Conservation (phyloP, 1,140 invertebrate species). For the Cyphomyrmex costatus region DNA sequence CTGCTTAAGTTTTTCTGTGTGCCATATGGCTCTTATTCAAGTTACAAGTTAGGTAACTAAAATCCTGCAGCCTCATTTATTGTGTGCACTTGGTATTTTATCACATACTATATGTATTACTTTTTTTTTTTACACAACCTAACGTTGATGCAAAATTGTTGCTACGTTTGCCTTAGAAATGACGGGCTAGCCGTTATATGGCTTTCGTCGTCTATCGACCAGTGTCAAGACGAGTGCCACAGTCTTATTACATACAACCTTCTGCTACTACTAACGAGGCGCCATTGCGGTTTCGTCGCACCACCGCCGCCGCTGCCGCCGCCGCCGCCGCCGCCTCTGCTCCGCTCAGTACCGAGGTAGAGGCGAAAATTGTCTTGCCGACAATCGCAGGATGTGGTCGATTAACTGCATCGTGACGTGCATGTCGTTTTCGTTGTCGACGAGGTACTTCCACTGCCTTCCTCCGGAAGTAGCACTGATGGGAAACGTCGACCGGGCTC, state of each 20-base stretch:
- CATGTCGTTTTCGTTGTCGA: conserved; percentile 58
- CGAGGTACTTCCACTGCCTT: conserved; percentile 57
- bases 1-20: too few relatives aligned
- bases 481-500: conserved; percentile 57
- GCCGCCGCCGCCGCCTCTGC: not conserved
- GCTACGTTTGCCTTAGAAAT: not conserved
- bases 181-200: not conserved
- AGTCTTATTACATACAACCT: conserved; percentile 56
- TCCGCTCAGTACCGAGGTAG: conserved; percentile 11
- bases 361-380: conserved; percentile 67
- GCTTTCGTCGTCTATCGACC: conserved; percentile 20
- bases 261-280: conserved; percentile 50
- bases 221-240: conserved; percentile 29
- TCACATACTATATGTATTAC: too few relatives aligned
- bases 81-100: too few relatives aligned
- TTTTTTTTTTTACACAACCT: not conserved
- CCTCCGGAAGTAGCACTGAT: conserved; percentile 63
- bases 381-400: conserved; percentile 63
- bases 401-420: conserved; percentile 64
- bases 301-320: too few relatives aligned
- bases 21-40: too few relatives aligned
- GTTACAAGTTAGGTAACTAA: too few relatives aligned
- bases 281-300: conserved; percentile 49
- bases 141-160: not conserved
- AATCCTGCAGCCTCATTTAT: too few relatives aligned